Evolutionary conservation across 2,797 vertebrate species (phyloP).

Genomic region (Microcaecilia unicolor): DNA sequence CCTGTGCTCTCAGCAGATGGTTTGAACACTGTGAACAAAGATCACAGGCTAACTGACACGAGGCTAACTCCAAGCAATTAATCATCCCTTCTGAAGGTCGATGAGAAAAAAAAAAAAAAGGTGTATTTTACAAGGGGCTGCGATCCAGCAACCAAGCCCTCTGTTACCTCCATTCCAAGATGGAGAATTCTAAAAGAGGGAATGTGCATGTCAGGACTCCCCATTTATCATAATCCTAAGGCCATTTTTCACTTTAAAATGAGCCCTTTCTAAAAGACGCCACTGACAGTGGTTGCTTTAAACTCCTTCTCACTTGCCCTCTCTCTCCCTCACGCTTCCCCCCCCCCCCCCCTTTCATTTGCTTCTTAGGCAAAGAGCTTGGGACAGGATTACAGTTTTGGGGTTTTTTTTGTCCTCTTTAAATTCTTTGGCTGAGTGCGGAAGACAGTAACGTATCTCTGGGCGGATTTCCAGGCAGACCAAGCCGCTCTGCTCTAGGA

Average conservation of each 20-base stretch:
- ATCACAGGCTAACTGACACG: slow-evolving; percentile 79
- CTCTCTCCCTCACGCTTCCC: slow-evolving; percentile 33
- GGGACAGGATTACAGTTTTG: slow-evolving; percentile 50
- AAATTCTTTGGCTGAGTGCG: slow-evolving; percentile 16
- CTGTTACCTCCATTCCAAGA: slow-evolving; percentile 55
- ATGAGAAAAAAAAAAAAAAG: slow-evolving; percentile 61
- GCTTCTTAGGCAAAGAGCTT: slow-evolving; percentile 16
- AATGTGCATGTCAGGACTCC: slow-evolving; percentile 59
- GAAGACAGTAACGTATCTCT: no score
- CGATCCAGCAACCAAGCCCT: slow-evolving; percentile 43
- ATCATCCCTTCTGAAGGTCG: slow-evolving; percentile 74
- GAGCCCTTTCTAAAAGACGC: slow-evolving; percentile 65
- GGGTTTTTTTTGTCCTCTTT: slow-evolving; percentile 37
- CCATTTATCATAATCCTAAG: slow-evolving; percentile 72
- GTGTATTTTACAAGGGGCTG: slow-evolving; percentile 60
- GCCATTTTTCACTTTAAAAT: slow-evolving; percentile 74
- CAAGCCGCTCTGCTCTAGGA: slow-evolving; percentile 3
- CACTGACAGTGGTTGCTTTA: slow-evolving; percentile 69
- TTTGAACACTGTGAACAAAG: slow-evolving; percentile 62
- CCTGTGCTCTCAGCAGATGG: slow-evolving; percentile 69
- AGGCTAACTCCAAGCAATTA: slow-evolving; percentile 72
- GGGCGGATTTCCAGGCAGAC: slow-evolving; percentile 8
- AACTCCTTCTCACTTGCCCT: slow-evolving; percentile 54
- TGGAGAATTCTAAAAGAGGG: slow-evolving; percentile 48
- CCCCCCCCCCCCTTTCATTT: slow-evolving; percentile 5